Evolutionary conservation across 1,140 invertebrate species (phyloP).

Genomic region (Eumaeus atala): DNA sequence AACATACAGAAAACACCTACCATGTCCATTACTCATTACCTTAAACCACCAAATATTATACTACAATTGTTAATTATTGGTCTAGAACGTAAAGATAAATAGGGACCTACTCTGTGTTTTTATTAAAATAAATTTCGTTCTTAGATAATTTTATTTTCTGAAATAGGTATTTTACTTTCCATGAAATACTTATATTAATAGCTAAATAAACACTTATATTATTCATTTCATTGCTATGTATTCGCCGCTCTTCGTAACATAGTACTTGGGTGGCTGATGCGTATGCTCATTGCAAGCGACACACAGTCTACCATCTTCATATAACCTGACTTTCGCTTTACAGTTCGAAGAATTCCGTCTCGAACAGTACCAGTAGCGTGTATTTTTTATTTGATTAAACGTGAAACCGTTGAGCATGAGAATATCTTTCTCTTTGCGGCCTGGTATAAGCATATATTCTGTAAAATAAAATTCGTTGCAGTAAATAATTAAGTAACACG

Average conservation of each 20-base stretch:
- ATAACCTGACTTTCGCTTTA: constrained; percentile 26
- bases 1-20: no score
- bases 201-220: constrained; percentile 2
- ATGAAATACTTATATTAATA: background rate
- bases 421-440: constrained; percentile 23
- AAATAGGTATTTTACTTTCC: no score
- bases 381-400: constrained; percentile 17
- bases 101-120: no score
- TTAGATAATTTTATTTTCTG: no score
- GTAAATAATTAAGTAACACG: background rate
- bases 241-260: no score
- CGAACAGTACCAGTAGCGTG: constrained; percentile 32
- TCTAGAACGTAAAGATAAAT: no score
- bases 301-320: constrained; percentile 15
- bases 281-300: constrained; percentile 13
- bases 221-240: no score
- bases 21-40: no score
- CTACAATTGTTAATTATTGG: no score
- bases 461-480: constrained; percentile 8
- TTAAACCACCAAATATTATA: no score
- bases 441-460: constrained; percentile 27
- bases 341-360: constrained; percentile 21
- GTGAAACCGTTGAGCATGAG: constrained; percentile 33
- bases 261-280: constrained; percentile 21
- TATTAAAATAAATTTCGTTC: no score